Percentiles rank a stretch among this genome's conserved stretches.
Conservation (phyloP, 2,113 vertebrate genomes). For the Uria lomvia region DNA sequence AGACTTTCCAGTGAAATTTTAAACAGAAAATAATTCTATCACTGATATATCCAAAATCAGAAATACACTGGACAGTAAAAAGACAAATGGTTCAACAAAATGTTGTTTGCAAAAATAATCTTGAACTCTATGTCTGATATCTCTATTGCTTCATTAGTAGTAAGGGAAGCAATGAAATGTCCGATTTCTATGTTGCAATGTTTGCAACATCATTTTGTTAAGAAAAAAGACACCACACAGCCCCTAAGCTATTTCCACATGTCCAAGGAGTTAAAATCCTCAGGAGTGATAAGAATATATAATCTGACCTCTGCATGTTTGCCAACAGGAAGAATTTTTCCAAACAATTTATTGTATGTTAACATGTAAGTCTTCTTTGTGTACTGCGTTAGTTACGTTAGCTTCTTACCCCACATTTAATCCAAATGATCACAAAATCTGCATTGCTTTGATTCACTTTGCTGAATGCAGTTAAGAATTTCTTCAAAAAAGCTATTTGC, state of each 20-base stretch:
- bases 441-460: background rate
- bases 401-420: background rate
- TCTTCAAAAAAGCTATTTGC: background rate
- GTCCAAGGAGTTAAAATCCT: background rate
- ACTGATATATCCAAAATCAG: background rate
- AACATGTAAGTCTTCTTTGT: background rate
- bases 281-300: background rate
- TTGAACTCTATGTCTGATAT: background rate
- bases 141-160: background rate
- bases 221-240: background rate
- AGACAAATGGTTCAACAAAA: background rate
- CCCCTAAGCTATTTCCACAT: background rate
- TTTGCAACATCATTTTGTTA: background rate
- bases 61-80: background rate
- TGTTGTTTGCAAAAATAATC: background rate
- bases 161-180: background rate
- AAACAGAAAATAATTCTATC: background rate
- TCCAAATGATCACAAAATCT: background rate
- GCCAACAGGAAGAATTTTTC: background rate
- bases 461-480: background rate
- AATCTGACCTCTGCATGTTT: background rate
- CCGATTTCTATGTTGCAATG: background rate
- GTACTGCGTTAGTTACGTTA: background rate
- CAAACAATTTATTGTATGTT: background rate
- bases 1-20: background rate